A percentile compares a stretch with the other conserved stretches of the same genome.
These are phyloP conservation scores for Cecidostiba fungosa DNA, from an alignment of 2,888 invertebrate genomes.

Conservation along the genomic window DNA sequence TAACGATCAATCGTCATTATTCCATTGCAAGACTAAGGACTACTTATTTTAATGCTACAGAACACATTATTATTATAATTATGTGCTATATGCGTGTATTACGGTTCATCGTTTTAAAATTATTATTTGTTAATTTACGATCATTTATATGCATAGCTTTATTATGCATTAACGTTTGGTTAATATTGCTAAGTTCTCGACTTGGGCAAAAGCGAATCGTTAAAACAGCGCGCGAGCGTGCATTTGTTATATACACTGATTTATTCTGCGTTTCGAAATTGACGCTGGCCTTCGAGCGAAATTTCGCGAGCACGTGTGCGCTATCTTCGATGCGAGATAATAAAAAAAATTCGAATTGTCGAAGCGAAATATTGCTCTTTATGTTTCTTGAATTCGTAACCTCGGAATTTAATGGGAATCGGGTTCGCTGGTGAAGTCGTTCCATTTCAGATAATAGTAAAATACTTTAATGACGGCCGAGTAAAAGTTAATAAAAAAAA, in stretches of 20 bases:
- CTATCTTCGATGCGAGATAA: neutral
- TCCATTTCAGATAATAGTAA: neutral
- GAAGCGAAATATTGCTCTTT: neutral
- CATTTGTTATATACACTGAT: neutral
- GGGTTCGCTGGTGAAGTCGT: neutral
- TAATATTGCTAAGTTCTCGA: neutral
- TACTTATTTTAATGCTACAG: neutral
- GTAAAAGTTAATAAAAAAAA: neutral
- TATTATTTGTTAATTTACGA: neutral
- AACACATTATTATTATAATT: neutral
- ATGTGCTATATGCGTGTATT: neutral
- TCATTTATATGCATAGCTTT: neutral
- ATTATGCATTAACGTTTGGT: neutral
- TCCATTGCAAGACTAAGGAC: neutral
- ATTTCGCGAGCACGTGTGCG: neutral
- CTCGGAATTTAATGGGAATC: neutral
- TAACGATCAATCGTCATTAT: neutral
- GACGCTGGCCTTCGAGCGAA: neutral
- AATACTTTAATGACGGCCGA: neutral
- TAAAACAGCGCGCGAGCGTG: neutral
- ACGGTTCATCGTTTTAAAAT: neutral
- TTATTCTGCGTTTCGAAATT: neutral
- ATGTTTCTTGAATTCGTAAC: neutral
- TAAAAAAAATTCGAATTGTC: neutral
- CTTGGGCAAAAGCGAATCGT: neutral